These are phyloP conservation scores for Entomyzon cyanotis DNA, from an alignment of 2,113 vertebrate species.

Conservation along the genomic window DNA sequence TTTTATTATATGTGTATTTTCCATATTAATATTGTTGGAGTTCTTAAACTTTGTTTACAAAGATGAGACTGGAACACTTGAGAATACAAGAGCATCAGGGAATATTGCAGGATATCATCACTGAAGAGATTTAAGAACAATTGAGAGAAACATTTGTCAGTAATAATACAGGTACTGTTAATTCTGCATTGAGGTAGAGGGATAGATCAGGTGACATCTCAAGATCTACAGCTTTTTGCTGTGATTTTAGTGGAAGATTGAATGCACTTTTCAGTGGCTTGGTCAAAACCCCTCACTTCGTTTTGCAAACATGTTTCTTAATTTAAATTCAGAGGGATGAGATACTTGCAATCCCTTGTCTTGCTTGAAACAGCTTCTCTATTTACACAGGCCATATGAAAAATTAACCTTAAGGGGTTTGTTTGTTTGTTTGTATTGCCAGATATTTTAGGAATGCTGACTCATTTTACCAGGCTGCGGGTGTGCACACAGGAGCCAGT, in stretches of 20 bases:
- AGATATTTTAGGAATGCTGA: slow-evolving; percentile 45
- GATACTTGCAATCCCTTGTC: not conserved
- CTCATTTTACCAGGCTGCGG: slow-evolving; percentile 10
- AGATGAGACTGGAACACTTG: not conserved
- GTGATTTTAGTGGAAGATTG: not conserved
- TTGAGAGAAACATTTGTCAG: not conserved
- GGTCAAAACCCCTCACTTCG: not conserved
- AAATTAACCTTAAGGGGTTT: slow-evolving; percentile 9
- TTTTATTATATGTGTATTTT: not conserved
- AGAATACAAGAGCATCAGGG: not conserved
- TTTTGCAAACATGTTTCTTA: not conserved
- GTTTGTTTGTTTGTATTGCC: slow-evolving; percentile 30
- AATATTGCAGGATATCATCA: not conserved
- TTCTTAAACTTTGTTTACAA: not conserved
- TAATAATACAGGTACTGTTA: not conserved
- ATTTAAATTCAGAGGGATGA: not conserved
- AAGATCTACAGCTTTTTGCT: not conserved
- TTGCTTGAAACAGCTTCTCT: not conserved
- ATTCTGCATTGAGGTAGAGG: not conserved
- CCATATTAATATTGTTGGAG: not conserved
- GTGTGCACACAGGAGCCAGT: not conserved
- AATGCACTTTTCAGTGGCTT: not conserved
- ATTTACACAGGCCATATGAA: not conserved
- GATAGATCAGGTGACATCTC: not conserved
- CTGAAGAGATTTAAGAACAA: not conserved